A percentile compares a stretch with the other conserved stretches of the same genome.
Conservation (phyloP, 2,797 vertebrate genomes). For the Kryptopterus vitreolus region DNA sequence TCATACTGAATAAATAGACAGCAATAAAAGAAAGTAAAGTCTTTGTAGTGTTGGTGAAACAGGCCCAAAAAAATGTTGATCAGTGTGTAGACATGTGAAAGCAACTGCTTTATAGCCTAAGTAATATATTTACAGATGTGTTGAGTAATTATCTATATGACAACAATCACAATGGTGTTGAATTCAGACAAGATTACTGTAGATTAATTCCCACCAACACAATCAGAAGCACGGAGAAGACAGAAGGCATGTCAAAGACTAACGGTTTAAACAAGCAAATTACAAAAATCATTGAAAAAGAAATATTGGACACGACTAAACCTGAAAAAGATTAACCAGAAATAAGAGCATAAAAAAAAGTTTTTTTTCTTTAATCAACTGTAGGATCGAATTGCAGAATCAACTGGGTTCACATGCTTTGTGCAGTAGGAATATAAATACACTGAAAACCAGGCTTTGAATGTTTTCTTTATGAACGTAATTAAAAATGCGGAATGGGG, state of each 20-base stretch:
- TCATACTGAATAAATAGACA: no score
- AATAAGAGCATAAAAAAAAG: not conserved
- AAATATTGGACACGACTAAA: not conserved
- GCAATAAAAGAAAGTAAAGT: not conserved
- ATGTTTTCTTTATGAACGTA: slow-evolving; percentile 60
- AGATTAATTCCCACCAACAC: not conserved
- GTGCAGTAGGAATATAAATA: slow-evolving; percentile 11
- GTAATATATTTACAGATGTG: not conserved
- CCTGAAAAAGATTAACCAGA: not conserved
- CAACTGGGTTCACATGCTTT: not conserved
- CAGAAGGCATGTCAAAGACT: not conserved
- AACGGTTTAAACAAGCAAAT: no score
- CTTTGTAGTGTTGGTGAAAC: not conserved
- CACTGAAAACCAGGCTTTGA: slow-evolving; percentile 12
- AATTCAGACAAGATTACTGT: not conserved
- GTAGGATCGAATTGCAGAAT: not conserved
- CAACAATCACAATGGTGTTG: not conserved
- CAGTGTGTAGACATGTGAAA: not conserved
- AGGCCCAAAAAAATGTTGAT: no score
- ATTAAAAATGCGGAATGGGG: slow-evolving; percentile 56
- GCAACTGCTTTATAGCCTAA: no score
- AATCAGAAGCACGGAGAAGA: not conserved
- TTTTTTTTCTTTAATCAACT: not conserved
- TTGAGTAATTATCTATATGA: not conserved
- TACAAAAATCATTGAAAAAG: not conserved